Evolutionary conservation across 2,113 vertebrate genomes (phyloP).

Genomic region (Tonatia bakeri): DNA sequence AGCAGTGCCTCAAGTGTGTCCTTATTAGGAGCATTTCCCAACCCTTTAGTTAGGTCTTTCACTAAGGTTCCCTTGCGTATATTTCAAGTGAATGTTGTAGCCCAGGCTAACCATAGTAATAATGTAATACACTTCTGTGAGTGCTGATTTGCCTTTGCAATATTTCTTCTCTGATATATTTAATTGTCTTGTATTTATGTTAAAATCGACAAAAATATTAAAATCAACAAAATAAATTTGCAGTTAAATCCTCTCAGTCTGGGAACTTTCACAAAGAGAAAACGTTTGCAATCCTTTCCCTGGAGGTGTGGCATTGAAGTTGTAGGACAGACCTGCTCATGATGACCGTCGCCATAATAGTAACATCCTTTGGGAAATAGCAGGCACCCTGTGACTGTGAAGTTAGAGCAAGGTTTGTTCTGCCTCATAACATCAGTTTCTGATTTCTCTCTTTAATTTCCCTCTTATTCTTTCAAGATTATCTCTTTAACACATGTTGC

Average conservation of each 20-base stretch:
- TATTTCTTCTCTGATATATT: constrained; percentile 78
- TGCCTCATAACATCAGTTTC: not conserved
- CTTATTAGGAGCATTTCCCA: constrained; percentile 56
- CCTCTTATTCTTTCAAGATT: constrained; percentile 1
- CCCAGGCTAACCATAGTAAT: constrained; percentile 59
- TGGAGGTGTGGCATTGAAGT: not conserved
- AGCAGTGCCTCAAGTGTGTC: constrained; percentile 21
- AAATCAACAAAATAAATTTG: constrained; percentile 74
- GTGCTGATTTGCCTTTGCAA: constrained; percentile 73
- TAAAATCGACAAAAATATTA: constrained; percentile 62
- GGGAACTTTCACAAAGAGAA: constrained; percentile 43
- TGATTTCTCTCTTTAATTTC: not conserved
- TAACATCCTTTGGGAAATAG: not conserved
- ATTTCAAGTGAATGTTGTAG: constrained; percentile 56
- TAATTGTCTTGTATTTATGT: constrained; percentile 82
- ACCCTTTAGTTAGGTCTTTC: constrained; percentile 59
- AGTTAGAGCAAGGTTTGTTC: not conserved
- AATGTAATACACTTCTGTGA: constrained; percentile 71
- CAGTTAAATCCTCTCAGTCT: constrained; percentile 52
- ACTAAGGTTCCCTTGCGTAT: constrained; percentile 61
- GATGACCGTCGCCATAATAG: not conserved
- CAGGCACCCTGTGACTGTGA: not conserved
- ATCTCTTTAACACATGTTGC: not conserved
- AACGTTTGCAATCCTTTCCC: not conserved
- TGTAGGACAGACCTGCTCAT: not conserved